Evolutionary conservation across 2,888 invertebrate species (phyloP), one percentile per base, ranked within the genome.

Genomic region (Troglohyphantes excavatus): DNA sequence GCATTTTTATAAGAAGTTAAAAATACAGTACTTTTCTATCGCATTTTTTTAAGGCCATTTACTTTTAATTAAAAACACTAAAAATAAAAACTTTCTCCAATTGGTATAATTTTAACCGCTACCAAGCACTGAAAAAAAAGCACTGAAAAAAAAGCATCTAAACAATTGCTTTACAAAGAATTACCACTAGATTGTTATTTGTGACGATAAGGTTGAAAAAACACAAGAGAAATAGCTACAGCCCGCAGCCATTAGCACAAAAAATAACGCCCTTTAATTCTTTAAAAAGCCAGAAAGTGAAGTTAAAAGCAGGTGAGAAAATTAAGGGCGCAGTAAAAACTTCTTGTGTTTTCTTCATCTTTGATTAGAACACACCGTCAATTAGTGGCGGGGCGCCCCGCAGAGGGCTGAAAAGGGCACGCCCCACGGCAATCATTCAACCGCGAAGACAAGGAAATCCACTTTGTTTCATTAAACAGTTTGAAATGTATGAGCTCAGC

Each of bases 361-460:
- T 81, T 81, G 81, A 81, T 81, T 81, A 72, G 82, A 72, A 82
- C 59, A 72, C 33, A 82, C 61, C 70, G 70, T 70, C 70, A 82
- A 82, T 82, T 70, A 82, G 61, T 53, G 1, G 59, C 19, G 33
- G n/a, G 5, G 53, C 53, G 53, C 53, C 63, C 27, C 39, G 6
- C 29, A 39, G 70, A 59, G 27, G 23, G n/a, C 7, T 21, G 21
- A 61, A 27, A n/a, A 53, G 9, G 61, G 59, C 61, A 39, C 67
- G 61, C 39, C 39, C 61, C n/a, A 17, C 2, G 13, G 19, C 70
- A 61, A 72, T 82, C 82, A 59, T 61, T 82, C 82, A 82, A 13
- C 70, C 82, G 2, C n/a, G 43, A 33, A 61, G 82, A 82, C 82
- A 82, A 82, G 82, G 61, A 82, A 70, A 70, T 82, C 70, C 70